A percentile compares a stretch with the other conserved stretches of the same genome.
phyloP scores from a whole-genome alignment of 2,888 invertebrate genomes.

The Clistopyga incitator region DNA sequence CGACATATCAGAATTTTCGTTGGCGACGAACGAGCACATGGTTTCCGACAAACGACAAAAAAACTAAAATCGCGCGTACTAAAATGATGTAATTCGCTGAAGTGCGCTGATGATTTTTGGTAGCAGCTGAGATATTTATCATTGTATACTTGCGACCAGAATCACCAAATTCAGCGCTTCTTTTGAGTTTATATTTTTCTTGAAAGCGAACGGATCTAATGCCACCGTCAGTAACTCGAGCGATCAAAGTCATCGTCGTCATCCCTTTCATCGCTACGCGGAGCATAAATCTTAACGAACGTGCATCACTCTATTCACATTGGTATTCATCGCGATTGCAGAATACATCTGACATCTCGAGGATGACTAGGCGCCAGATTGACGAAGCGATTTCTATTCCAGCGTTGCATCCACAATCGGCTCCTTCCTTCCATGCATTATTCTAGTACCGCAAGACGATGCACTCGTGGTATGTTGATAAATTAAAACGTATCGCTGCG shows the following conservation, averaged over 20 bases:
- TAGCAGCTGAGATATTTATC: too few relatives aligned
- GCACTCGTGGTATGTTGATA: conserved; percentile 26
- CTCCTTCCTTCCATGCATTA: conserved; percentile 72
- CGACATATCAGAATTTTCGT: too few relatives aligned
- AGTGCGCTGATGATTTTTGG: too few relatives aligned
- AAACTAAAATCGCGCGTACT: too few relatives aligned
- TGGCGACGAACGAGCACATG: too few relatives aligned
- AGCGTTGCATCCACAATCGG: conserved; percentile 57
- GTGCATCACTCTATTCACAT: conserved; percentile 59
- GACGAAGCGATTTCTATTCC: conserved; percentile 77
- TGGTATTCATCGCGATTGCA: conserved; percentile 74
- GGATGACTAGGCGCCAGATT: conserved; percentile 75
- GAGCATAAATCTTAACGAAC: not conserved
- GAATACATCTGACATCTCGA: conserved; percentile 73
- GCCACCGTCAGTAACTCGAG: not conserved
- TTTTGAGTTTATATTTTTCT: too few relatives aligned
- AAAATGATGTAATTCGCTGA: too few relatives aligned
- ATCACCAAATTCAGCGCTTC: too few relatives aligned
- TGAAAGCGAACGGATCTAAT: not conserved
- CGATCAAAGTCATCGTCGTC: not conserved
- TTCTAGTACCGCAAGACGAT: conserved; percentile 68
- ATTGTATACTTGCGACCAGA: too few relatives aligned
- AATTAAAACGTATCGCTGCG: conserved; percentile 43
- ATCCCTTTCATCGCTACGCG: not conserved
- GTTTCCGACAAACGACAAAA: too few relatives aligned